These are phyloP conservation scores for Nasonovia ribisnigri DNA, from an alignment of 2,888 invertebrate species.

Conservation along the genomic window DNA sequence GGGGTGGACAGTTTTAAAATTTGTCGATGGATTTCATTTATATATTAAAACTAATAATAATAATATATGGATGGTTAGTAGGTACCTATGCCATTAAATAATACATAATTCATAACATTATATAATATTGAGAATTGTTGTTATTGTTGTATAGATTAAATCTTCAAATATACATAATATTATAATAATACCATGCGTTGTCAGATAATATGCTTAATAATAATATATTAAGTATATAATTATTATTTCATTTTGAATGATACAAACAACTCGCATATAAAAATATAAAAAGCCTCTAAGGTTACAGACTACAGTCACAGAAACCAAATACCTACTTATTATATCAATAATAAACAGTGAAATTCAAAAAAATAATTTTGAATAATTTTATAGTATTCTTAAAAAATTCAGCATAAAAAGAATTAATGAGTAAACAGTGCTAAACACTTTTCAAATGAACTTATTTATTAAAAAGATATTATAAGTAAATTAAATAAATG, in stretches of 20 bases:
- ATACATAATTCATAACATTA: constrained; percentile 1
- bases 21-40: neutral
- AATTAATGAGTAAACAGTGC: neutral
- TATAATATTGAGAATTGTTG: neutral
- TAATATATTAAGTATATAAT: neutral
- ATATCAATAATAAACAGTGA: neutral
- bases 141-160: constrained; percentile 8
- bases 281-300: neutral
- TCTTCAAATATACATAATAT: neutral
- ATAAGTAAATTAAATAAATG: neutral
- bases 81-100: neutral
- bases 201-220: neutral
- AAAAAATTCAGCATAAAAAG: neutral
- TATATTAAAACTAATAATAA: neutral
- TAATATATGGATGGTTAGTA: neutral
- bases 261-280: neutral
- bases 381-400: neutral
- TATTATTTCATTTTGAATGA: neutral
- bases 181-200: neutral
- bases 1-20: neutral
- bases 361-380: neutral
- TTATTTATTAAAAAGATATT: neutral
- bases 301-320: neutral
- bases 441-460: neutral
- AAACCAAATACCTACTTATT: neutral